Conservation (phyloP, 2,797 vertebrate species). For the Sebastes oblongus region DNA sequence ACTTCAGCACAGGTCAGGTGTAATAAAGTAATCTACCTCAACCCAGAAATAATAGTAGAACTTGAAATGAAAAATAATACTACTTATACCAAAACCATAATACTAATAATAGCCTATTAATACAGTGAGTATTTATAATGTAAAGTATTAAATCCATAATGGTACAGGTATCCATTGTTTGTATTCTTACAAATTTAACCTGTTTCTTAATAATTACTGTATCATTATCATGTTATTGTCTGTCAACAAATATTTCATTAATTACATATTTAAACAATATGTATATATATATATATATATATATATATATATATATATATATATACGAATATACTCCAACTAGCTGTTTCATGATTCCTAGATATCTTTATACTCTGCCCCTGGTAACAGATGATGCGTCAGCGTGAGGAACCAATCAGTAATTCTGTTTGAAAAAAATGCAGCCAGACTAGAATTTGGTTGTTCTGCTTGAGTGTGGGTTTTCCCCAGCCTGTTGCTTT, state of each 20-base stretch:
- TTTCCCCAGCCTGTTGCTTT: conserved; percentile 24
- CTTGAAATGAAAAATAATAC: not conserved
- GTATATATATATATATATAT: not conserved
- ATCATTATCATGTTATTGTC: too few relatives aligned
- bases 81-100: not conserved
- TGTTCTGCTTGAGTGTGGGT: not conserved
- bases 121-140: not conserved
- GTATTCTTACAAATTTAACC: not conserved
- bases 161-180: not conserved
- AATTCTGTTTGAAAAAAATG: not conserved
- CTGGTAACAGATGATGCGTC: conserved; percentile 70
- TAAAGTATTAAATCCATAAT: not conserved
- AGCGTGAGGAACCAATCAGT: conserved; percentile 61
- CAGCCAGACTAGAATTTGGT: not conserved
- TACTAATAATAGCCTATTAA: not conserved
- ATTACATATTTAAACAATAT: not conserved
- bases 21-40: not conserved
- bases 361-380: not conserved
- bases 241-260: not conserved
- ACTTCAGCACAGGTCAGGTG: not conserved
- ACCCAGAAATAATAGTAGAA: not conserved
- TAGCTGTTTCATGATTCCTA: not conserved
- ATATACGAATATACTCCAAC: not conserved
- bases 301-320: too few relatives aligned
- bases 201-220: not conserved